These are phyloP conservation scores for Drosophila sechellia DNA, from an alignment of 1,140 invertebrate genomes.

Conservation along the genomic window DNA sequence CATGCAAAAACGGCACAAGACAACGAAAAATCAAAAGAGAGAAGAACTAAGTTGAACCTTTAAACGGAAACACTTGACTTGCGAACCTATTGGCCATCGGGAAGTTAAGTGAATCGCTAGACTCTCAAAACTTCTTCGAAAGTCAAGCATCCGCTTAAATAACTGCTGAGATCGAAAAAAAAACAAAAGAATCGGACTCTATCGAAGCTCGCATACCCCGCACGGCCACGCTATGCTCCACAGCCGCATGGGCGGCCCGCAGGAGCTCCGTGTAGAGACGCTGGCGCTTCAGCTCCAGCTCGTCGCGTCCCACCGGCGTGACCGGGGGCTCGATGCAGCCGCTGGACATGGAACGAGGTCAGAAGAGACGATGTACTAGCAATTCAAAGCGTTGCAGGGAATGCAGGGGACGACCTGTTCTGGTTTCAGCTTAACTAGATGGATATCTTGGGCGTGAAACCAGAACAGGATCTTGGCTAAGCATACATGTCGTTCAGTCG, in stretches of 20 bases:
- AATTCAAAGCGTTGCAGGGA: background rate
- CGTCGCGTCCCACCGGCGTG: conserved; percentile 90
- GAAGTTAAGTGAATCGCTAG: background rate
- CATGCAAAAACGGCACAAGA: conserved; percentile 32
- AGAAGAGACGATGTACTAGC: conserved; percentile 23
- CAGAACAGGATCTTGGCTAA: conserved; percentile 24
- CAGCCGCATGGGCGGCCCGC: conserved; percentile 88
- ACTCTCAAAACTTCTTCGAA: background rate
- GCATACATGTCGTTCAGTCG: conserved; percentile 80
- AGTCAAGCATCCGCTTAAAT: background rate
- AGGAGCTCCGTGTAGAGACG: conserved; percentile 91
- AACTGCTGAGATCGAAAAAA: conserved; percentile 3
- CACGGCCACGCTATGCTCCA: conserved; percentile 89
- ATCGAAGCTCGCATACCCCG: conserved; percentile 72
- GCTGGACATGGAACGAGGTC: conserved; percentile 41
- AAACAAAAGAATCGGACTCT: conserved; percentile 20
- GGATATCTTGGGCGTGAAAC: background rate
- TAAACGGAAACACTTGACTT: conserved; percentile 15
- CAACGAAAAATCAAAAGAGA: conserved; percentile 14
- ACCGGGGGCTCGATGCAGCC: conserved; percentile 88
- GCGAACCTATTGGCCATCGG: background rate
- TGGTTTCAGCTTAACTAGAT: conserved; percentile 10
- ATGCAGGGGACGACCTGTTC: conserved; percentile 10
- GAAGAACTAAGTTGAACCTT: background rate
- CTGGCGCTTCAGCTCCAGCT: conserved; percentile 90